A percentile compares a stretch with the other conserved stretches of the same genome.
phyloP scores from a whole-genome alignment of 2,797 vertebrate species.

The Leptoclinus maculatus region DNA sequence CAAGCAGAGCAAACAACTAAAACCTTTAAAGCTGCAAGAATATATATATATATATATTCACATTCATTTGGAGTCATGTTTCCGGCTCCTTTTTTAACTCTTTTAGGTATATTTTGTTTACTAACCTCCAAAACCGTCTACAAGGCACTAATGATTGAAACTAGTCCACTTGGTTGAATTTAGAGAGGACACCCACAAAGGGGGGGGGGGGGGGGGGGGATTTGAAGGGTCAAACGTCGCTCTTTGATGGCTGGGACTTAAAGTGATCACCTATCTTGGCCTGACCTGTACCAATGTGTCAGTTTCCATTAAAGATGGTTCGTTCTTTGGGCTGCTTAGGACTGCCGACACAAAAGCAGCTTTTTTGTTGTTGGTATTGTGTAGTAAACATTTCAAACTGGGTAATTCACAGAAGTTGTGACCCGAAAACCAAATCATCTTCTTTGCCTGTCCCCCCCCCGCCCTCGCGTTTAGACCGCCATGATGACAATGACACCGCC shows the following conservation, averaged over 20 bases:
- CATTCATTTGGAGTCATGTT: no score
- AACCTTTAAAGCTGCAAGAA: background rate
- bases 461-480: constrained; percentile 22
- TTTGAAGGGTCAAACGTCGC: background rate
- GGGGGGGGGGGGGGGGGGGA: accelerated
- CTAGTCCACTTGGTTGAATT: no score
- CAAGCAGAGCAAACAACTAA: background rate
- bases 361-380: background rate
- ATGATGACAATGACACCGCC: constrained; percentile 3
- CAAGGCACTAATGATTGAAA: no score
- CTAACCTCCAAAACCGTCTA: no score
- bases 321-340: background rate
- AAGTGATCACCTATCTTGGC: background rate
- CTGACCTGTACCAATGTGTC: background rate
- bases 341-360: background rate
- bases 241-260: background rate
- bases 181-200: background rate
- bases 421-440: background rate
- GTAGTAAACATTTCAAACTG: background rate
- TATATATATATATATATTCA: no score
- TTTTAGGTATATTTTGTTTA: no score
- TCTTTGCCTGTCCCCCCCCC: constrained; percentile 4
- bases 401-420: background rate
- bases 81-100: no score
- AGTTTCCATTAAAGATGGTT: background rate